Evolutionary conservation across 2,888 invertebrate genomes (phyloP).

Genomic region (Rhingia campestris): DNA sequence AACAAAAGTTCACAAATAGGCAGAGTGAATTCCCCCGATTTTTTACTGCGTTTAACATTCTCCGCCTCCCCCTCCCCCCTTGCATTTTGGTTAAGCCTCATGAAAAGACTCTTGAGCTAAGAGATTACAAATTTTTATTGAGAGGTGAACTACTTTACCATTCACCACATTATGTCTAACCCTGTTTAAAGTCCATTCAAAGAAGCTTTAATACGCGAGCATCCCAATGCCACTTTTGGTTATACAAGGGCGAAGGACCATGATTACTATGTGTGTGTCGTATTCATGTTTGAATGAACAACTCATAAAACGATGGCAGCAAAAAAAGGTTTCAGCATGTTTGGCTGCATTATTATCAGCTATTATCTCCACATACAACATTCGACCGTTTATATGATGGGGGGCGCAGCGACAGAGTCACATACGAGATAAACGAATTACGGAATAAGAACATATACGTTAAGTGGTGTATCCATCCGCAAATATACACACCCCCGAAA

Average conservation of each 20-base stretch:
- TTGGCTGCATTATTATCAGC: conserved; percentile 41
- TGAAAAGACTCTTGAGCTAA: conserved; percentile 33
- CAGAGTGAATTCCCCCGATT: conserved; percentile 12
- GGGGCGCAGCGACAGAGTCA: conserved; percentile 22
- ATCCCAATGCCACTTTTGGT: neutral
- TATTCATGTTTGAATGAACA: conserved; percentile 69
- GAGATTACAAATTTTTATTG: conserved; percentile 71
- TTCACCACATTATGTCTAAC: conserved; percentile 24
- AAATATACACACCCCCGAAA: conserved; percentile 49
- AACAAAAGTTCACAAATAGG: conserved; percentile 63
- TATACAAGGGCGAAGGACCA: conserved; percentile 24
- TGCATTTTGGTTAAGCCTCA: conserved; percentile 13
- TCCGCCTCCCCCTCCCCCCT: conserved; percentile 29
- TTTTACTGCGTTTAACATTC: neutral
- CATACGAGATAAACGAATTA: conserved; percentile 58
- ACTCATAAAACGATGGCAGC: conserved; percentile 58
- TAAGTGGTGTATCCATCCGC: conserved; percentile 70
- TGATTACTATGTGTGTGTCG: conserved; percentile 34
- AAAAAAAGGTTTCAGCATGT: conserved; percentile 41
- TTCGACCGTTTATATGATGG: conserved; percentile 23
- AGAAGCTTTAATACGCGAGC: conserved; percentile 54
- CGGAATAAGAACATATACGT: conserved; percentile 59
- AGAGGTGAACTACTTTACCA: conserved; percentile 34
- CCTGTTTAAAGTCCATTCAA: conserved; percentile 56
- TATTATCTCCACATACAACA: conserved; percentile 41